A percentile compares a stretch with the other conserved stretches of the same genome.
Evolutionary conservation across 30 jellyfish, hydroid and myxozoan species (phyloP).

Genomic region (Hydractinia echinata): DNA sequence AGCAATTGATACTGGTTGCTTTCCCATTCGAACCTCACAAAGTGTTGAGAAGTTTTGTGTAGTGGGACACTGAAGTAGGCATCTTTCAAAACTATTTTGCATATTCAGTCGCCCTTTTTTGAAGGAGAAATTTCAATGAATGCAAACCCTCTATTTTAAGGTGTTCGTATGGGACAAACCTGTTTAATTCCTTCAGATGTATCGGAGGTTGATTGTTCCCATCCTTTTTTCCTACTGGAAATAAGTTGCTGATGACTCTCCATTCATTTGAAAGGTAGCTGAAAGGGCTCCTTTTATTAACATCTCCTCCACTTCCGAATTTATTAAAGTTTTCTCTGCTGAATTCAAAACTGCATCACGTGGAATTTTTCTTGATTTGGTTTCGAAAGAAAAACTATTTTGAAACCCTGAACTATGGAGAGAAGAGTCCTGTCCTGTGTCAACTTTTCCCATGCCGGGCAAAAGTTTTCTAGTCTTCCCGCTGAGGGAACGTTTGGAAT

Average conservation of each 20-base stretch:
- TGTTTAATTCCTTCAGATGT: background rate
- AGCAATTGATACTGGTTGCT: background rate
- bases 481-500: background rate
- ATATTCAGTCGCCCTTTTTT: background rate
- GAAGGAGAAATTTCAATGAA: background rate
- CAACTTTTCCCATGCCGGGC: background rate
- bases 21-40: background rate
- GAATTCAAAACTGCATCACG: background rate
- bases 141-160: conserved; percentile 8
- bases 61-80: conserved; percentile 19
- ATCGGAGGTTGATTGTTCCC: conserved; percentile 1
- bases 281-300: background rate
- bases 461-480: background rate
- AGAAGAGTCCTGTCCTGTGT: background rate
- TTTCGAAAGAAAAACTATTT: background rate
- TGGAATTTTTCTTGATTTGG: background rate
- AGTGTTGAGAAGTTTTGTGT: conserved; percentile 1
- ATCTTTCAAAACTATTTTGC: conserved; percentile 3
- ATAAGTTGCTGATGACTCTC: background rate
- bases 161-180: conserved; percentile 15
- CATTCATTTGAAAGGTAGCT: background rate
- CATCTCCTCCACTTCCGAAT: conserved; percentile 1
- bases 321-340: background rate
- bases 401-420: background rate
- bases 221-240: conserved; percentile 10